Conservation (phyloP, 2,113 vertebrate species). For the Bufo gargarizans region DNA sequence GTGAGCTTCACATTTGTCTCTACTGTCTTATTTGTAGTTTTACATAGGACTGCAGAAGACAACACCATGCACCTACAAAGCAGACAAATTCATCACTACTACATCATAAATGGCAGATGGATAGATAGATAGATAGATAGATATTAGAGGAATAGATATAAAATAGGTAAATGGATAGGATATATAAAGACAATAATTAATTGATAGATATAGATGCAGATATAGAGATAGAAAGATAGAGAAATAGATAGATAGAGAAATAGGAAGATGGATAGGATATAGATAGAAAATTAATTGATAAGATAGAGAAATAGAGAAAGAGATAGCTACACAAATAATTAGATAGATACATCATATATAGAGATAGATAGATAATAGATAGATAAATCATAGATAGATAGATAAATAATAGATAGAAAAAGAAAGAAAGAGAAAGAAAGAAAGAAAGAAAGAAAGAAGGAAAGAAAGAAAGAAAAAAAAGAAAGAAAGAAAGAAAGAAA, state of each 20-base stretch:
- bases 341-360: background rate
- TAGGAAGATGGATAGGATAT: background rate
- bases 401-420: background rate
- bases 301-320: background rate
- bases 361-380: background rate
- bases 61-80: background rate
- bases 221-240: background rate
- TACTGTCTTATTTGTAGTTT: background rate
- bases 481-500: background rate
- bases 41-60: background rate
- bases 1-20: too few species aligned
- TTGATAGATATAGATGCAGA: background rate
- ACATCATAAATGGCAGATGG: too few species aligned
- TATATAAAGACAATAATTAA: background rate
- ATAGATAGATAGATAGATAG: too few species aligned
- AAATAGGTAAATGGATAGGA: background rate
- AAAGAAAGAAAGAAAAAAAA: too few species aligned
- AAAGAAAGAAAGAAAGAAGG: background rate
- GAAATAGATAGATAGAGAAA: background rate
- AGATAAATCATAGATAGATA: constrained; percentile 8
- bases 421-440: background rate
- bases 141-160: background rate
- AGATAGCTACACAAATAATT: background rate
- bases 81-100: background rate
- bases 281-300: background rate